Evolutionary conservation across 1,140 invertebrate genomes (phyloP).

Genomic region (Cotesia glomerata): DNA sequence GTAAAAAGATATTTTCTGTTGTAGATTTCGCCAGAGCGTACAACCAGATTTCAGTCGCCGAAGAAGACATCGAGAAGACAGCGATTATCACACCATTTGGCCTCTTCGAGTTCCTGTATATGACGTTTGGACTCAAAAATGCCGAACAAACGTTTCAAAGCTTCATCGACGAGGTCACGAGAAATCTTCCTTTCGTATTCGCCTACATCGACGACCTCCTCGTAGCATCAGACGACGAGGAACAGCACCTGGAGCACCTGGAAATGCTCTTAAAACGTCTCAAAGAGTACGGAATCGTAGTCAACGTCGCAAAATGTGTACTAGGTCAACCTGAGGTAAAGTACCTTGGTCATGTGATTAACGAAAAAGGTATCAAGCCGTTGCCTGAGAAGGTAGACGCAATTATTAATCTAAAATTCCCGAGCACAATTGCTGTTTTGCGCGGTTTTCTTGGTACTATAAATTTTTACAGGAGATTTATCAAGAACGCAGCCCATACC

Average conservation of each 20-base stretch:
- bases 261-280: slow-evolving; percentile 38
- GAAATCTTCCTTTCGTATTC: slow-evolving; percentile 39
- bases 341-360: slow-evolving; percentile 40
- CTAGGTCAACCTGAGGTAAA: slow-evolving; percentile 23
- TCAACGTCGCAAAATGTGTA: slow-evolving; percentile 47
- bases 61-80: slow-evolving; percentile 47
- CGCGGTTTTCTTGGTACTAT: slow-evolving; percentile 13
- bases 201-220: slow-evolving; percentile 41
- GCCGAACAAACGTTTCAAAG: slow-evolving; percentile 60
- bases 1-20: slow-evolving; percentile 49
- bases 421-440: not conserved
- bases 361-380: slow-evolving; percentile 42
- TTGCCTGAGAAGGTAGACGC: slow-evolving; percentile 35
- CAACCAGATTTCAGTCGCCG: slow-evolving; percentile 46
- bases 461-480: slow-evolving; percentile 11
- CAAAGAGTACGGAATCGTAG: slow-evolving; percentile 36
- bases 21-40: slow-evolving; percentile 60
- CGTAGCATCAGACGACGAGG: slow-evolving; percentile 36
- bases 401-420: slow-evolving; percentile 32
- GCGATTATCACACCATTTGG: slow-evolving; percentile 52
- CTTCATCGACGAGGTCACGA: slow-evolving; percentile 46
- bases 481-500: not conserved
- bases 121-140: slow-evolving; percentile 61
- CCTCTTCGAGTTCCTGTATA: slow-evolving; percentile 45
- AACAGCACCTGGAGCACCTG: slow-evolving; percentile 40